These are phyloP conservation scores for Ypsolopha scabrella DNA, from an alignment of 2,888 invertebrate species.

Conservation along the genomic window DNA sequence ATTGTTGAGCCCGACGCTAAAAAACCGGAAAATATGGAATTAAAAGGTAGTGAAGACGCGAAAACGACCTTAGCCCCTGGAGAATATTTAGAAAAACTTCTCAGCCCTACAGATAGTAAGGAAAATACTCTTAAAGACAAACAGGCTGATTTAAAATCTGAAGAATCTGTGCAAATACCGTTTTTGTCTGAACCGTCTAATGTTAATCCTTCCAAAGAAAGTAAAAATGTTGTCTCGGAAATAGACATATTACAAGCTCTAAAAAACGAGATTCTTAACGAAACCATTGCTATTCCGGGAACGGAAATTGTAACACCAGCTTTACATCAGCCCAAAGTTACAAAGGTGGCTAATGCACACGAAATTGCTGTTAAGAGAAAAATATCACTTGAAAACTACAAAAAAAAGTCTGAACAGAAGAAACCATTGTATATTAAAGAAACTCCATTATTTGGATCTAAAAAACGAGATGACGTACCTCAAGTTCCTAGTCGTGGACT, in stretches of 20 bases:
- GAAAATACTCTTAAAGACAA: not conserved
- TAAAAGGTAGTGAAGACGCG: not conserved
- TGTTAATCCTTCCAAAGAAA: constrained; percentile 22
- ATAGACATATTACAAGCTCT: constrained; percentile 61
- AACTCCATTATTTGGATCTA: not conserved
- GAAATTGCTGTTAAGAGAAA: constrained; percentile 46
- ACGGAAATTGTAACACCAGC: constrained; percentile 36
- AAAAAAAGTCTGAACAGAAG: constrained; percentile 31
- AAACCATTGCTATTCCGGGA: constrained; percentile 32
- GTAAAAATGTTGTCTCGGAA: constrained; percentile 40
- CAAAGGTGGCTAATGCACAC: constrained; percentile 42
- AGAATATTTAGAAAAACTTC: not conserved
- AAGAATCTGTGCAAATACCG: constrained; percentile 29
- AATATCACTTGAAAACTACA: constrained; percentile 62
- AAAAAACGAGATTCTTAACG: constrained; percentile 57
- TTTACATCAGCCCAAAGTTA: constrained; percentile 54
- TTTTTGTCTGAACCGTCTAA: constrained; percentile 29
- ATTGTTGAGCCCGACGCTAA: constrained; percentile 11
- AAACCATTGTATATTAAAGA: not conserved
- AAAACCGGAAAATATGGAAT: constrained; percentile 4
- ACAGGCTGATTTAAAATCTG: constrained; percentile 4
- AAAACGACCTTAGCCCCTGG: not conserved
- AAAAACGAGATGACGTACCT: constrained; percentile 21
- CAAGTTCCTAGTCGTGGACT: constrained; percentile 54
- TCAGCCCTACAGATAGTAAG: not conserved